Percentiles rank a stretch among this genome's conserved stretches.
phyloP scores from a whole-genome alignment of 92 coral and sea anemone genomes.

The Paramuricea clavata region DNA sequence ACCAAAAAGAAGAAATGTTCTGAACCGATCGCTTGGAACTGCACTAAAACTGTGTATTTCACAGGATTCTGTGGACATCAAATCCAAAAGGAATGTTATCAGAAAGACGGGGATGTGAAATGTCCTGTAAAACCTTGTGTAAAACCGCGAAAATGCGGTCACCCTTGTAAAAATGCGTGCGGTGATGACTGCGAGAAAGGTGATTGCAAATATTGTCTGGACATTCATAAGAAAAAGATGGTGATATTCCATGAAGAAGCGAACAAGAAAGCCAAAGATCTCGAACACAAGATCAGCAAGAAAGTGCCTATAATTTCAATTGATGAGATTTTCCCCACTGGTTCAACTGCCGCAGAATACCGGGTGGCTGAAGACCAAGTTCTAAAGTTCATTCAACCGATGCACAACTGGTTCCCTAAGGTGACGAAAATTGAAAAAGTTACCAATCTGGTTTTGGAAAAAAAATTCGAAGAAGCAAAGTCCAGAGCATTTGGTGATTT shows the following conservation, averaged over 20 bases:
- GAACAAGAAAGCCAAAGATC: constrained; percentile 9
- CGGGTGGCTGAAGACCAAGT: constrained; percentile 39
- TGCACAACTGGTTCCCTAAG: constrained; percentile 46
- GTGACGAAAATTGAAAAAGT: constrained; percentile 35
- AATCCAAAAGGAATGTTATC: not conserved
- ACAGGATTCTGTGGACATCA: not conserved
- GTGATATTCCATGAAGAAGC: constrained; percentile 24
- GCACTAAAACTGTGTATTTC: not conserved
- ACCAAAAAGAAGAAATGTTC: constrained; percentile 24
- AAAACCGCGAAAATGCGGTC: constrained; percentile 42
- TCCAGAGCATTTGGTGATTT: too few species aligned
- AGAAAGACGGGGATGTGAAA: constrained; percentile 7
- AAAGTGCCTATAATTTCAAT: not conserved
- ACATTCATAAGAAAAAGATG: not conserved
- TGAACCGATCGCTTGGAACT: constrained; percentile 35
- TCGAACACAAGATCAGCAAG: constrained; percentile 16
- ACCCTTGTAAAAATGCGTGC: constrained; percentile 40
- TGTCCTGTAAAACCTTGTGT: constrained; percentile 43
- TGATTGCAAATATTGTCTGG: constrained; percentile 33
- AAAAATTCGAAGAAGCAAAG: too few species aligned
- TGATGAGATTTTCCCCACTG: not conserved
- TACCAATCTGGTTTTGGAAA: too few species aligned
- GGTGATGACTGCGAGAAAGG: constrained; percentile 52
- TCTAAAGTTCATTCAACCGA: constrained; percentile 38
- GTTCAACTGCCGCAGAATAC: constrained; percentile 39